Conservation (phyloP, 1,140 invertebrate genomes). For the Harlomillsia oculata region DNA sequence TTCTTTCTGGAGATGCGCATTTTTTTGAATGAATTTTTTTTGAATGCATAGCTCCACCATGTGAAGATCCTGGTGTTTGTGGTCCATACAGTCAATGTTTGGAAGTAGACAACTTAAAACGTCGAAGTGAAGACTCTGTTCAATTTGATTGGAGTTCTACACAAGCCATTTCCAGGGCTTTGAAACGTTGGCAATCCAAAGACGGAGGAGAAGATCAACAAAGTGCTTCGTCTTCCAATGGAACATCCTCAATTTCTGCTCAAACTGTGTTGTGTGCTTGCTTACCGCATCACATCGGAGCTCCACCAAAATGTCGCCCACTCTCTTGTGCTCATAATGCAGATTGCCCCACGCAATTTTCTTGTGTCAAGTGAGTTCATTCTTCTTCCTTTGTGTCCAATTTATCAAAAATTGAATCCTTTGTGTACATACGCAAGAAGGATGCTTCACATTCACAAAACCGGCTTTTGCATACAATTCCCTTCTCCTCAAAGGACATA, state of each 20-base stretch:
- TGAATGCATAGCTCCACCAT: constrained; percentile 26
- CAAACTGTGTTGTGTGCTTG: constrained; percentile 48
- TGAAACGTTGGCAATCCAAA: constrained; percentile 28
- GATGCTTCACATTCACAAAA: no score
- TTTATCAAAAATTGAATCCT: constrained; percentile 9
- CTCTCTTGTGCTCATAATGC: constrained; percentile 46
- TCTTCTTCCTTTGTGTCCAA: not conserved
- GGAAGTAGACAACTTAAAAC: constrained; percentile 43
- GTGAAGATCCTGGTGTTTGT: constrained; percentile 40
- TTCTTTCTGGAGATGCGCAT: not conserved
- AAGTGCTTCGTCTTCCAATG: not conserved
- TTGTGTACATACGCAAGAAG: no score
- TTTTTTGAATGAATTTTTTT: not conserved
- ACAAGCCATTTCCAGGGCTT: constrained; percentile 14
- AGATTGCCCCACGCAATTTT: constrained; percentile 41
- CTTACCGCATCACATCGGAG: constrained; percentile 50
- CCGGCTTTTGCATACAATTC: no score
- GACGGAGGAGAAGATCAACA: constrained; percentile 2
- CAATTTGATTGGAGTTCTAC: constrained; percentile 5
- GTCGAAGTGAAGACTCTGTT: constrained; percentile 28
- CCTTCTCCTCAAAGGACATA: no score
- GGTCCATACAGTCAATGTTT: constrained; percentile 64
- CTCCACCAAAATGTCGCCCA: constrained; percentile 56
- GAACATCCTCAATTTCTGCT: no score
- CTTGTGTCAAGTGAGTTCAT: constrained; percentile 50